Percentiles rank a stretch among this genome's conserved stretches.
Conservation (phyloP, 2,888 invertebrate species). For the Eudemis profundana region DNA sequence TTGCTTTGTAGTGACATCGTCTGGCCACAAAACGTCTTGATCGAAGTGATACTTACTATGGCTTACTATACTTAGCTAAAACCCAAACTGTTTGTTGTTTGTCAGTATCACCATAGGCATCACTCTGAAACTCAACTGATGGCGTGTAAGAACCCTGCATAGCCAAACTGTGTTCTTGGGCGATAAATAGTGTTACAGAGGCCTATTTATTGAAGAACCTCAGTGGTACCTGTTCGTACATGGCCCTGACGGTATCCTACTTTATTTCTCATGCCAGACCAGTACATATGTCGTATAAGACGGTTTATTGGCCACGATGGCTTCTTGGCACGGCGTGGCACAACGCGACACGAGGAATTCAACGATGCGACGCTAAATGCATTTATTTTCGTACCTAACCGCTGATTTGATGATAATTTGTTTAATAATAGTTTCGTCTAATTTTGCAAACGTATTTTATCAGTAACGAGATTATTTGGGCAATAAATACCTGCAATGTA, state of each 20-base stretch:
- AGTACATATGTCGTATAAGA: constrained; percentile 30
- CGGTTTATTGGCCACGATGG: constrained; percentile 41
- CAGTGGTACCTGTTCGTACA: background rate
- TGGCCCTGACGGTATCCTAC: background rate
- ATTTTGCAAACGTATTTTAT: constrained; percentile 5
- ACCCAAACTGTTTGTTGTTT: too few species aligned
- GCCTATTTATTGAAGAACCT: background rate
- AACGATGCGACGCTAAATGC: constrained; percentile 26
- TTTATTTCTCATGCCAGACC: constrained; percentile 10
- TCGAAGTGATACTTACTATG: too few species aligned
- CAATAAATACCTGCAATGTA: background rate
- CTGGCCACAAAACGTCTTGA: too few species aligned
- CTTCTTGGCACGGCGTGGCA: constrained; percentile 42
- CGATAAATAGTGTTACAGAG: background rate
- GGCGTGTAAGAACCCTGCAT: background rate
- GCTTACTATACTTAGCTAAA: too few species aligned
- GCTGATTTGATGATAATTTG: constrained; percentile 31
- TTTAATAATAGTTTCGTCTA: background rate
- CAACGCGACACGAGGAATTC: constrained; percentile 31
- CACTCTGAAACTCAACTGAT: background rate
- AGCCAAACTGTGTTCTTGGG: background rate
- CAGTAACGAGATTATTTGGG: background rate
- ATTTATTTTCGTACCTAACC: constrained; percentile 29
- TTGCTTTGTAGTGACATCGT: too few species aligned
- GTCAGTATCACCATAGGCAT: too few species aligned